Percentiles rank a stretch among this genome's conserved stretches.
Evolutionary conservation across 2,113 vertebrate genomes (phyloP).

Genomic region (Eolophus roseicapilla): DNA sequence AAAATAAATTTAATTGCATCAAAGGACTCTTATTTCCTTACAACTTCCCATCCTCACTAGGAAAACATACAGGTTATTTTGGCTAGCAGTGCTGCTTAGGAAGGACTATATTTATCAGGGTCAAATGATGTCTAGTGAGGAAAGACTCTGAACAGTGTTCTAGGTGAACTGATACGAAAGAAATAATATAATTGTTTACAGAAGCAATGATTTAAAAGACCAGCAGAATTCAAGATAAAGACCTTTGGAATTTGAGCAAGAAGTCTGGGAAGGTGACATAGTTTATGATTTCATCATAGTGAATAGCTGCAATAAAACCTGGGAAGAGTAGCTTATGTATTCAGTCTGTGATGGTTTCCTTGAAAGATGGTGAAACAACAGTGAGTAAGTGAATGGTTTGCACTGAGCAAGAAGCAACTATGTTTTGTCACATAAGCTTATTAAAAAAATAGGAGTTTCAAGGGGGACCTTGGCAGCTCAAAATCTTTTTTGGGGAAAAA

Average conservation of each 20-base stretch:
- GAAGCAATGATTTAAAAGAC: not conserved
- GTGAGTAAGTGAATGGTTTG: not conserved
- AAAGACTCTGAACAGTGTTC: not conserved
- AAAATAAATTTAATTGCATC: not conserved
- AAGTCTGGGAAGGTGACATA: not conserved
- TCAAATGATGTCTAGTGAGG: not conserved
- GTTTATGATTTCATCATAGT: conserved; percentile 6
- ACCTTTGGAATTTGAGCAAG: not conserved
- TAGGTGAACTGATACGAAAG: not conserved
- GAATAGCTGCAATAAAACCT: conserved; percentile 13
- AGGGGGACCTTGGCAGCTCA: not conserved
- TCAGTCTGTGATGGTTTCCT: not conserved
- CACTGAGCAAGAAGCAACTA: not conserved
- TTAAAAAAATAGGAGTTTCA: not conserved
- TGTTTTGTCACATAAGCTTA: not conserved
- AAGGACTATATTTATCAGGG: not conserved
- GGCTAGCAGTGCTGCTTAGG: not conserved
- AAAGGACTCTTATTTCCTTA: not conserved
- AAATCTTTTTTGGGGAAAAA: not conserved
- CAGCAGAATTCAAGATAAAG: not conserved
- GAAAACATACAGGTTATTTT: not conserved
- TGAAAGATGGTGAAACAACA: not conserved
- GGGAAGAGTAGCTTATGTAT: not conserved
- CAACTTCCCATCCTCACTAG: not conserved
- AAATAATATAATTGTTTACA: not conserved